Evolutionary conservation across 37 sponge, comb jelly and placozoan species (phyloP), one percentile per base, ranked within the genome.

Genomic region (Tethya wilhelma): DNA sequence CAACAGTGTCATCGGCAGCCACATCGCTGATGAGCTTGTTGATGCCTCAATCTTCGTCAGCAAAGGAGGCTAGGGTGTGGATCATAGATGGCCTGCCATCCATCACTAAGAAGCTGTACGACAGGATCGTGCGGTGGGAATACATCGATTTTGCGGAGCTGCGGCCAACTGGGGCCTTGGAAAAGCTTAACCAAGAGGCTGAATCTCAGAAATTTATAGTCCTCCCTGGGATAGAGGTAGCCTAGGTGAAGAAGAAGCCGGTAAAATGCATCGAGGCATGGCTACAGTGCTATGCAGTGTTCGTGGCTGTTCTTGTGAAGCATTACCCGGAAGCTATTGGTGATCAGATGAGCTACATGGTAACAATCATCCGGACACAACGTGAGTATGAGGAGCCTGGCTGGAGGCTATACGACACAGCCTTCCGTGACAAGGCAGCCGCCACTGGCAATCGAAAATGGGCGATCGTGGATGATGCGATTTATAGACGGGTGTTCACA

Each of bases 191-290:
- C 11, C 44, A 9, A 8, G 69, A 69, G 2, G 44, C 34, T 2
- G 69, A 69, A 2, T 23, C 69, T 23, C 38, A 69, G 22, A 69
- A 69, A 39, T 44, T 69, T 41, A 36, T 69, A n/a, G 69, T 69
- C 25, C 69, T 69, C 22, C 69, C 69, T 4, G 69, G 69, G 41
- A n/a, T 69, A 1, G 69, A 69, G 69, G 69, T 69, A 5, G 14
- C 69, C 2, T n/a, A 69, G 22, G 38, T 44, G 22, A 31, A 36
- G 11, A 69, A 69, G 43, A 69, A 39, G 43, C 41, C 69, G 17
- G 37, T 69, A 22, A 20, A 69, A n/a, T n/a, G 41, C 69, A 69
- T 69, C 22, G 22, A 23, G 38, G 37, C 41, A 2, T 69, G 69
- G 69, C 5, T 38, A 41, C 69, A 69, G 22, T 69, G 69, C 43